Evolutionary conservation across 1,140 invertebrate species (phyloP).

Genomic region (Pseudoatta argentina): DNA sequence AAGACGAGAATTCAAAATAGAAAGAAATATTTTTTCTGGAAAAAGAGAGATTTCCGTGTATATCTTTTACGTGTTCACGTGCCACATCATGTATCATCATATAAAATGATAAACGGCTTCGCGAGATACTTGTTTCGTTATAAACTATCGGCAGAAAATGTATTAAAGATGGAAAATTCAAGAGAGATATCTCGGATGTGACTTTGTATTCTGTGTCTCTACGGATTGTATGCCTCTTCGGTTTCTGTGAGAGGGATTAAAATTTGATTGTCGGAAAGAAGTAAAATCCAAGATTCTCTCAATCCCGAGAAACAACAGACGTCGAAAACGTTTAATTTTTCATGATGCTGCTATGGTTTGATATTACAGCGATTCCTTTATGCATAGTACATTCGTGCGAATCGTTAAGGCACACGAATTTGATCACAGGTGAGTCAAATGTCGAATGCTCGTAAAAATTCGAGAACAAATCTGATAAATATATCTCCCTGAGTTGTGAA

Average conservation of each 20-base stretch:
- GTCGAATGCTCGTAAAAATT: neutral
- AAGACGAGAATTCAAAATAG: neutral
- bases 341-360: slow-evolving; percentile 61
- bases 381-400: slow-evolving; percentile 50
- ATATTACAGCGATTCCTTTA: slow-evolving; percentile 65
- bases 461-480: slow-evolving; percentile 44
- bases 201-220: slow-evolving; percentile 32
- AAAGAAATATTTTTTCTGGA: neutral
- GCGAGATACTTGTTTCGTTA: neutral
- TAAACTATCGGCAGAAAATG: neutral
- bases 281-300: slow-evolving; percentile 18
- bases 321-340: slow-evolving; percentile 76
- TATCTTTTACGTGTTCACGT: neutral
- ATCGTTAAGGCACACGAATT: slow-evolving; percentile 10
- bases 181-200: slow-evolving; percentile 25
- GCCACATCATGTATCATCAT: neutral
- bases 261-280: slow-evolving; percentile 43
- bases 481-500: slow-evolving; percentile 14
- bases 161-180: slow-evolving; percentile 44
- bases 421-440: neutral
- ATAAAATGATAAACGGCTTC: neutral
- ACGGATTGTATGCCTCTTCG: neutral
- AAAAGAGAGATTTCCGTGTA: slow-evolving; percentile 8
- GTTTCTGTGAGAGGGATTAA: slow-evolving; percentile 47
- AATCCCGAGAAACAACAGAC: slow-evolving; percentile 71